Conservation (phyloP, 2,113 vertebrate genomes). For the Phycodurus eques region DNA sequence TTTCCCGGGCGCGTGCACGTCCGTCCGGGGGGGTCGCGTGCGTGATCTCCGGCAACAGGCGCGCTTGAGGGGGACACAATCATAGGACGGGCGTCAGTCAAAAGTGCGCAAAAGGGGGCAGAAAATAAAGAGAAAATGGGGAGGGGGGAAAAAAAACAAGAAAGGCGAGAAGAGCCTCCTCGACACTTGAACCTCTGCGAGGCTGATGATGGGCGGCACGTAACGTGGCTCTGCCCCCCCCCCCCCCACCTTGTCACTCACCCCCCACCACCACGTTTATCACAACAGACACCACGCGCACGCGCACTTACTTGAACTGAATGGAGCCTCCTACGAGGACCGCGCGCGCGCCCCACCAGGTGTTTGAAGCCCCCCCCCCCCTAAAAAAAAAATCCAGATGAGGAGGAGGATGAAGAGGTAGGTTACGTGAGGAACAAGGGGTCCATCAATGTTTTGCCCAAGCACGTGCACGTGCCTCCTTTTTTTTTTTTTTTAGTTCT, state of each 20-base stretch:
- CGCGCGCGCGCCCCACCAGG: neutral
- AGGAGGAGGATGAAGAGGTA: neutral
- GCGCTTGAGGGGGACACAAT: slow-evolving; percentile 83
- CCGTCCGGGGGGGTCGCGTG: slow-evolving; percentile 1
- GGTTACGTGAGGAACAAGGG: slow-evolving; percentile 3
- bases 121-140: slow-evolving; percentile 26
- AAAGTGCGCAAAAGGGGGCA: slow-evolving; percentile 79
- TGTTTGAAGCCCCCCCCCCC: neutral
- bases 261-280: neutral
- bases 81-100: slow-evolving; percentile 88
- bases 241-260: neutral
- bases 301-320: slow-evolving; percentile 5
- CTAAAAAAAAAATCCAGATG: neutral
- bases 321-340: neutral
- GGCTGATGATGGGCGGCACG: slow-evolving; percentile 70
- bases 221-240: slow-evolving; percentile 57
- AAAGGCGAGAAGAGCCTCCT: slow-evolving; percentile 50
- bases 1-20: neutral
- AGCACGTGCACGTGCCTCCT: neutral
- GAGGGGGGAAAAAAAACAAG: neutral
- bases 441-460: neutral
- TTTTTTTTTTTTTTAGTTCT: neutral
- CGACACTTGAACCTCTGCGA: slow-evolving; percentile 66
- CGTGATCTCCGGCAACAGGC: slow-evolving; percentile 84
- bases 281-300: neutral